These are phyloP conservation scores for Rattus rattus DNA, from an alignment of 2,113 vertebrate genomes.

Conservation along the genomic window DNA sequence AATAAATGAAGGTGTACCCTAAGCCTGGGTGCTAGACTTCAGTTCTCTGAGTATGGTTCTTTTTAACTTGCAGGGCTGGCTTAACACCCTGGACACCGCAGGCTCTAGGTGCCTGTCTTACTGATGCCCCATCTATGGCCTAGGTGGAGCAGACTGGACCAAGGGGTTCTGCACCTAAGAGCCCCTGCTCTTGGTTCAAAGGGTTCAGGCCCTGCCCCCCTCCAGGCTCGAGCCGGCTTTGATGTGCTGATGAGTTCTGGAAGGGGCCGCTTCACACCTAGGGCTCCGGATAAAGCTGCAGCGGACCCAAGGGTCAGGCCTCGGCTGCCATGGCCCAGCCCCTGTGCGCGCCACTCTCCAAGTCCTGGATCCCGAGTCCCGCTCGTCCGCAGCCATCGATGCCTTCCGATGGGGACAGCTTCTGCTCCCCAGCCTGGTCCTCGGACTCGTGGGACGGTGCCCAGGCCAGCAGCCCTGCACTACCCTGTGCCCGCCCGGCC, in stretches of 20 bases:
- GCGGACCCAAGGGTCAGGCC: neutral
- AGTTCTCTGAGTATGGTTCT: neutral
- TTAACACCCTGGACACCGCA: neutral
- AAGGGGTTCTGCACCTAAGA: conserved; percentile 53
- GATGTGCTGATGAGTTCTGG: conserved; percentile 84
- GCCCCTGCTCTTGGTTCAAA: conserved; percentile 72
- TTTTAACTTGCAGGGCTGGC: neutral
- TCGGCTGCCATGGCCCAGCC: conserved; percentile 72
- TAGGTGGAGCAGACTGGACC: neutral
- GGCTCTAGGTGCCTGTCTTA: neutral
- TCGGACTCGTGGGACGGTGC: conserved; percentile 83
- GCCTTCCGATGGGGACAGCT: conserved; percentile 74
- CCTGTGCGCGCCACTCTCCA: conserved; percentile 79
- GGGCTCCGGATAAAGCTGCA: conserved; percentile 79
- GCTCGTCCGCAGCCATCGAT: conserved; percentile 71
- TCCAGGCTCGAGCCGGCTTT: conserved; percentile 78
- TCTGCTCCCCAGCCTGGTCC: conserved; percentile 85
- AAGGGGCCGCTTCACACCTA: conserved; percentile 90
- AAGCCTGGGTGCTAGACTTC: neutral
- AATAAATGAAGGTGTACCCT: neutral
- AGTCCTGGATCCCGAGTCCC: conserved; percentile 64
- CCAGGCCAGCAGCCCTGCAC: neutral
- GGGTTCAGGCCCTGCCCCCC: conserved; percentile 85
- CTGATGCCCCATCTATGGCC: neutral
- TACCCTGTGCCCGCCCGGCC: neutral